phyloP scores from a whole-genome alignment of 1,140 invertebrate genomes.

The Zaprionus capensis region DNA sequence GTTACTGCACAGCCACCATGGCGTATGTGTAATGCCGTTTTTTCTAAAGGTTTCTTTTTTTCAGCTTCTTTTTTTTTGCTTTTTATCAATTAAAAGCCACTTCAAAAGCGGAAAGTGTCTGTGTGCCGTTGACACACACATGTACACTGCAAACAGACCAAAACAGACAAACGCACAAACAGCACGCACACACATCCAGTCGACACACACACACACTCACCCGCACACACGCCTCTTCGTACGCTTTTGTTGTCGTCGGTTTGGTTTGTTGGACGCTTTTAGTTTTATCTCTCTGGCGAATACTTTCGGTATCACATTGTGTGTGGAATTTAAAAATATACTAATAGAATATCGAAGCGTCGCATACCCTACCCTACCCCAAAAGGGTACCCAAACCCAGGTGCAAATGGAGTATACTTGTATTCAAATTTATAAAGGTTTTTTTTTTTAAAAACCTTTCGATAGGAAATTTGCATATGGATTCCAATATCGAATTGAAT shows the following conservation, averaged over 20 bases:
- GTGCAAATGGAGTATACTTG: background rate
- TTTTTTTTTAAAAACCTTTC: background rate
- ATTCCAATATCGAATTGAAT: background rate
- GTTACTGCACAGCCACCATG: conserved; percentile 68
- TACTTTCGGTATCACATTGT: conserved; percentile 46
- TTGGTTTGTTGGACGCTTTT: conserved; percentile 76
- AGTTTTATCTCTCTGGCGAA: conserved; percentile 68
- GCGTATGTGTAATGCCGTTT: conserved; percentile 75
- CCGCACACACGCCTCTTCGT: conserved; percentile 40
- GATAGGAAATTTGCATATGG: background rate
- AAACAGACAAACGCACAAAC: conserved; percentile 56
- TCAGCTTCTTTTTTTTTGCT: conserved; percentile 43
- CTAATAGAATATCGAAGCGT: background rate
- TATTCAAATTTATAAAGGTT: background rate
- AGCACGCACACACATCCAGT: conserved; percentile 30
- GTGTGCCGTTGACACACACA: conserved; percentile 73
- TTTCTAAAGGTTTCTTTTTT: conserved; percentile 54
- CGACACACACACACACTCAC: conserved; percentile 38
- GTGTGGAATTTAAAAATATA: conserved; percentile 8
- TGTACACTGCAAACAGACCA: conserved; percentile 40
- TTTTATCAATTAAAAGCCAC: conserved; percentile 83
- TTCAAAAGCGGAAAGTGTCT: conserved; percentile 83
- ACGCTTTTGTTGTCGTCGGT: conserved; percentile 68
- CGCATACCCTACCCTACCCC: conserved; percentile 22
- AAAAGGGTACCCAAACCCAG: background rate